phyloP scores from a whole-genome alignment of 2,888 invertebrate species.

The Latheticus oryzae region DNA sequence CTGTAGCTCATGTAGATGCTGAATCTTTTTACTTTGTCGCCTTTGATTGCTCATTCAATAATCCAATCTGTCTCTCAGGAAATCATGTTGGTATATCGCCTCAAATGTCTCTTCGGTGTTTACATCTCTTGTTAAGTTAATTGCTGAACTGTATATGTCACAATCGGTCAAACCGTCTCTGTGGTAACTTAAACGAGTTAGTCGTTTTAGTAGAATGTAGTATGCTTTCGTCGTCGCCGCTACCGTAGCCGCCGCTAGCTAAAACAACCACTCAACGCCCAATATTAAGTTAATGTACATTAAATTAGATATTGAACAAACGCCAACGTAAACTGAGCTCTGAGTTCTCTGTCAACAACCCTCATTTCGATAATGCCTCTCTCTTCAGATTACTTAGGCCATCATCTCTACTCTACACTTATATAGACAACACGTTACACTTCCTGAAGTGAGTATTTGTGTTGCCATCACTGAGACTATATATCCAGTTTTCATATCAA shows the following conservation, averaged over 20 bases:
- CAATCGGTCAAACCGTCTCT: constrained; percentile 25
- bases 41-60: no score
- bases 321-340: constrained; percentile 43
- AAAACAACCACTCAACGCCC: constrained; percentile 42
- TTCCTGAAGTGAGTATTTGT: constrained; percentile 37
- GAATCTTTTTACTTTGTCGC: no score
- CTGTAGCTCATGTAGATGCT: no score
- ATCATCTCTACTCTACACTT: constrained; percentile 28
- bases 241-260: constrained; percentile 30
- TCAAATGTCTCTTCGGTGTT: no score
- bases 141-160: constrained; percentile 32
- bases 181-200: constrained; percentile 27
- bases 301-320: constrained; percentile 47
- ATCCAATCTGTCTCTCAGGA: no score
- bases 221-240: constrained; percentile 10
- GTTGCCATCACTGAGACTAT: constrained; percentile 35
- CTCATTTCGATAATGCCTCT: constrained; percentile 43
- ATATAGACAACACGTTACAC: constrained; percentile 36
- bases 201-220: constrained; percentile 5
- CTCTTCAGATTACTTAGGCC: constrained; percentile 40
- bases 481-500: constrained; percentile 39
- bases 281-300: constrained; percentile 46
- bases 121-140: constrained; percentile 12
- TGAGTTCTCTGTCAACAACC: constrained; percentile 43
- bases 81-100: no score